Evolutionary conservation across 2,888 invertebrate species (phyloP).

Genomic region (Tachina fera): DNA sequence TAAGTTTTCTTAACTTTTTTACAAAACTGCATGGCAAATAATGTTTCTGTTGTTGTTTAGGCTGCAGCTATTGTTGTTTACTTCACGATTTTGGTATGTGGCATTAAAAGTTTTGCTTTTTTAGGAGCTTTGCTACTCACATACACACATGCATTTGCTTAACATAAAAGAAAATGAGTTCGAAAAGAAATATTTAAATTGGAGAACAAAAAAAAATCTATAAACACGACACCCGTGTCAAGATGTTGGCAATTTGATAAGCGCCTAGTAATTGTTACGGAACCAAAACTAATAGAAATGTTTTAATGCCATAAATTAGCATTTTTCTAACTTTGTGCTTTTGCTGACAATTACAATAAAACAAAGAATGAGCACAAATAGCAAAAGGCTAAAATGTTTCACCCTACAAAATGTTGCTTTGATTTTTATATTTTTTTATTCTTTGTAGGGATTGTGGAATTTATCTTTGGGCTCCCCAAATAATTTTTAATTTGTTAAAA

Average conservation of each 20-base stretch:
- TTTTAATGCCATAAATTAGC: conserved; percentile 79
- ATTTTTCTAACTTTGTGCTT: conserved; percentile 67
- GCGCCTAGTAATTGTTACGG: conserved; percentile 77
- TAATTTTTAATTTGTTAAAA: too few relatives aligned
- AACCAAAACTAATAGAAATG: conserved; percentile 77
- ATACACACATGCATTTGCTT: conserved; percentile 14
- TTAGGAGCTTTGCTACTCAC: background rate
- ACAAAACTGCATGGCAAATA: conserved; percentile 39
- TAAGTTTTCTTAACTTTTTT: conserved; percentile 31
- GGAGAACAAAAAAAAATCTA: conserved; percentile 63
- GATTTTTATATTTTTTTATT: too few relatives aligned
- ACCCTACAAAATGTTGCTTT: background rate
- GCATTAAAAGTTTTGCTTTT: conserved; percentile 43
- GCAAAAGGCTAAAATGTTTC: background rate
- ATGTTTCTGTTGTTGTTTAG: conserved; percentile 6
- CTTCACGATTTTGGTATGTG: conserved; percentile 61
- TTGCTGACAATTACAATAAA: conserved; percentile 8
- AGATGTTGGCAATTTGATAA: conserved; percentile 77
- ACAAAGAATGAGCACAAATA: background rate
- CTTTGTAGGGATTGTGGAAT: too few relatives aligned
- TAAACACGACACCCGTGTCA: conserved; percentile 73
- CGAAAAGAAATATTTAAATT: conserved; percentile 48
- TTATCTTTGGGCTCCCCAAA: too few relatives aligned
- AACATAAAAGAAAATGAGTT: conserved; percentile 48
- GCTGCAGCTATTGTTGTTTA: conserved; percentile 37